These are phyloP conservation scores for Zele albiditarsus DNA, from an alignment of 2,888 invertebrate genomes.

Conservation along the genomic window DNA sequence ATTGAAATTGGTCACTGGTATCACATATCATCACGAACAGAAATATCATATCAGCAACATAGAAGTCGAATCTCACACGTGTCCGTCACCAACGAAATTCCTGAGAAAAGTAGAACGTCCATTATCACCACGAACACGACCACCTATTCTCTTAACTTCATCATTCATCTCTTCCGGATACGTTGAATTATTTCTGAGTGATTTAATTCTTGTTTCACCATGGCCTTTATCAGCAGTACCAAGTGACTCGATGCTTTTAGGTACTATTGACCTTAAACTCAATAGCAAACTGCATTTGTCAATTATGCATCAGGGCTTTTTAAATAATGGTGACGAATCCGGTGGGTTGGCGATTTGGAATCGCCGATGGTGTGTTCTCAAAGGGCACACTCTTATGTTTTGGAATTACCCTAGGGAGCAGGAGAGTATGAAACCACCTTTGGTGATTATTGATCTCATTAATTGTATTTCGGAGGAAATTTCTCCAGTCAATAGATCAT, in stretches of 20 bases:
- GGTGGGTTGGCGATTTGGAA: conserved; percentile 74
- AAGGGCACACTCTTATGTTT: conserved; percentile 71
- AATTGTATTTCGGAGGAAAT: conserved; percentile 66
- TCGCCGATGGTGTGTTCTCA: conserved; percentile 75
- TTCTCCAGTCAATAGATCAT: conserved; percentile 68
- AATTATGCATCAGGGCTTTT: conserved; percentile 71
- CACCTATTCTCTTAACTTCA: conserved; percentile 52
- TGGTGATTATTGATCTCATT: conserved; percentile 70
- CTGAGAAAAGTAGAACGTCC: conserved; percentile 48
- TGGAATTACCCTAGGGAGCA: conserved; percentile 75
- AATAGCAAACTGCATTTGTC: conserved; percentile 61
- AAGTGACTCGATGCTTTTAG: conserved; percentile 57
- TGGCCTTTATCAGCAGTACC: conserved; percentile 61
- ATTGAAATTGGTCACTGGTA: conserved; percentile 70
- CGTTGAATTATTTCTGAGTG: conserved; percentile 58
- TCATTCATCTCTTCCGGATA: conserved; percentile 60
- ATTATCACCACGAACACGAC: conserved; percentile 48
- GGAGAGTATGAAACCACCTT: conserved; percentile 61
- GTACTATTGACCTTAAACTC: conserved; percentile 61
- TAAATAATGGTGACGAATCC: conserved; percentile 73
- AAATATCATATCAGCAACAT: conserved; percentile 63
- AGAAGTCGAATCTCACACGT: conserved; percentile 53
- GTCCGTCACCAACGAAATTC: conserved; percentile 62
- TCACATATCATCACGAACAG: conserved; percentile 63
- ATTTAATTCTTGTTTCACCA: conserved; percentile 56